phyloP scores from a whole-genome alignment of 2,797 vertebrate species.

The Pelochelys cantorii region DNA sequence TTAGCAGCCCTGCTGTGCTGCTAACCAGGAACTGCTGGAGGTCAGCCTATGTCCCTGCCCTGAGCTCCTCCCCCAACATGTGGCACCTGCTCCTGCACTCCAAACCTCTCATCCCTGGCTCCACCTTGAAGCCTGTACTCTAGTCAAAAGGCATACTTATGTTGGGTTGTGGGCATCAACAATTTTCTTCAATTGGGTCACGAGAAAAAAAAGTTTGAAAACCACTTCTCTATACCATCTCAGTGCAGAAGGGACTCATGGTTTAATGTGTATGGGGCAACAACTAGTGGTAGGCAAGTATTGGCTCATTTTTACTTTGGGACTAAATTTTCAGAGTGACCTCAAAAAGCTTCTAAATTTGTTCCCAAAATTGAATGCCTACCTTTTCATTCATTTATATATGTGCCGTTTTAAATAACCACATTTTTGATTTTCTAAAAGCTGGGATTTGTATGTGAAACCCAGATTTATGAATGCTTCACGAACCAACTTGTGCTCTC shows the following conservation, averaged over 20 bases:
- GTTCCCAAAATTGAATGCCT: constrained; percentile 22
- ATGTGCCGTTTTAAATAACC: constrained; percentile 36
- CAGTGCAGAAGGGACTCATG: neutral
- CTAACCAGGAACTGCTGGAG: no score
- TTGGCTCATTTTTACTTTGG: neutral
- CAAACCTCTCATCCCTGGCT: no score
- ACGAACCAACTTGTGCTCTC: constrained; percentile 49
- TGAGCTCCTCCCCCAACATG: no score
- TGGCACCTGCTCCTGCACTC: no score
- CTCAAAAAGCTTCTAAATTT: neutral
- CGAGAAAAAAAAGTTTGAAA: no score
- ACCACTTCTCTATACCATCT: no score
- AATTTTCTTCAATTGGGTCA: no score
- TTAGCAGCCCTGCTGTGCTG: no score
- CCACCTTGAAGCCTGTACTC: no score
- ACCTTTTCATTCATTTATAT: constrained; percentile 24
- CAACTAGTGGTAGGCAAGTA: neutral
- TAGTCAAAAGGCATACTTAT: no score
- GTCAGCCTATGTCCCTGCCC: no score
- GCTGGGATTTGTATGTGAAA: neutral
- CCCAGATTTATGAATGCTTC: neutral
- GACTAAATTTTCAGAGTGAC: constrained; percentile 4
- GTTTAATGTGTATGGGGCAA: neutral
- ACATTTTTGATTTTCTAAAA: constrained; percentile 46
- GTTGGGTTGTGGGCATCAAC: no score